Percentiles rank a stretch among this genome's conserved stretches.
These are phyloP conservation scores for Oscheius onirici DNA, from an alignment of 2,888 invertebrate genomes.

Conservation along the genomic window DNA sequence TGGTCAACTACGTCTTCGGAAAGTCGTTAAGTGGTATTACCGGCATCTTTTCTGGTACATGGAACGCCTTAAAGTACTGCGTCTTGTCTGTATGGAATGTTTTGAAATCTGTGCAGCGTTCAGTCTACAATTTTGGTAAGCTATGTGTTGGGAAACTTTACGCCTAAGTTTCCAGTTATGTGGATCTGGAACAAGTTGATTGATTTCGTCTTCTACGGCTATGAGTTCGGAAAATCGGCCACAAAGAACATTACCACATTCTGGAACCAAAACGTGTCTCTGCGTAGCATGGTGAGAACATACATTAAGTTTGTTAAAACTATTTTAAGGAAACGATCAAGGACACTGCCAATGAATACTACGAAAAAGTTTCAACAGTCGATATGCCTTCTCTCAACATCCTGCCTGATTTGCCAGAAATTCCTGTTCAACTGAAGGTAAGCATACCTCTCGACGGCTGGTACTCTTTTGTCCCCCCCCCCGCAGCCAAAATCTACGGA, in stretches of 20 bases:
- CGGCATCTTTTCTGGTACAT: neutral
- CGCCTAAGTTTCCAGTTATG: no score
- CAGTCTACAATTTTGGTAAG: neutral
- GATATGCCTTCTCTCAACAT: neutral
- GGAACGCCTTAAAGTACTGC: neutral
- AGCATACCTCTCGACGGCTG: no score
- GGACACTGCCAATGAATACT: constrained; percentile 4
- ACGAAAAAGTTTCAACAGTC: neutral
- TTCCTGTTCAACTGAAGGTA: constrained; percentile 13
- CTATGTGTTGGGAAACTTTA: no score
- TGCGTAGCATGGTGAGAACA: neutral
- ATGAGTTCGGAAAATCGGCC: no score
- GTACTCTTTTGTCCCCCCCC: no score
- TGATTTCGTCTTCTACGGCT: no score
- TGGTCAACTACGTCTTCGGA: neutral
- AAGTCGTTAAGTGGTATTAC: neutral
- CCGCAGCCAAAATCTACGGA: no score
- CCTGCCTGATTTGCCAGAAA: constrained; percentile 3
- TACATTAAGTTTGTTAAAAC: neutral
- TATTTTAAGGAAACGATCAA: neutral
- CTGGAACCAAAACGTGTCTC: neutral
- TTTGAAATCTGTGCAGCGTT: neutral
- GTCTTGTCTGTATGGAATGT: neutral
- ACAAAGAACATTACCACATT: no score
- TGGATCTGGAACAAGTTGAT: no score